Evolutionary conservation across 2,797 vertebrate genomes (phyloP).

Genomic region (Sylvilagus floridanus): DNA sequence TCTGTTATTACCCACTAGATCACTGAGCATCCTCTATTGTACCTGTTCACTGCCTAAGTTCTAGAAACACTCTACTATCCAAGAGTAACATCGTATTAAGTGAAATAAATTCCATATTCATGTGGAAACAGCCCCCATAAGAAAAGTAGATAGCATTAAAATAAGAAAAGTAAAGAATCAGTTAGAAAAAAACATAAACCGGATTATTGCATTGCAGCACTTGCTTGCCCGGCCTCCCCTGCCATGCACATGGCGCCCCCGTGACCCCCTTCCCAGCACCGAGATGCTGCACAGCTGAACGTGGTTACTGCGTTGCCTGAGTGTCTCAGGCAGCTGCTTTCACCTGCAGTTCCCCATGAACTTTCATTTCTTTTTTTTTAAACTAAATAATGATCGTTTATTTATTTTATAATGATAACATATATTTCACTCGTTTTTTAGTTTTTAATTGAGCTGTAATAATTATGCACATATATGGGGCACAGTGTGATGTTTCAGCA

Average conservation of each 20-base stretch:
- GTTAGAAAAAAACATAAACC: neutral
- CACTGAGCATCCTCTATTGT: neutral
- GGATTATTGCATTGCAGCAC: neutral
- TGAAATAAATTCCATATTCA: neutral
- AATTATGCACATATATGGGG: too few species aligned
- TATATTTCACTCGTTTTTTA: too few species aligned
- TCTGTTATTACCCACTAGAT: neutral
- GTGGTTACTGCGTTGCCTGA: accelerated
- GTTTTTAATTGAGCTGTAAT: too few species aligned
- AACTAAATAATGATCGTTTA: too few species aligned
- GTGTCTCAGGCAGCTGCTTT: neutral
- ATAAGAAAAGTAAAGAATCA: neutral
- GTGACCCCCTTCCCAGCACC: neutral
- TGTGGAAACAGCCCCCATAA: neutral
- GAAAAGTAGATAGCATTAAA: neutral
- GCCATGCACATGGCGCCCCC: accelerated
- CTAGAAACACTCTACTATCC: neutral
- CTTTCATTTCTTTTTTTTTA: too few species aligned
- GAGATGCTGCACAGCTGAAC: neutral
- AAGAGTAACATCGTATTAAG: constrained; percentile 34
- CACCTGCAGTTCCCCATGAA: neutral
- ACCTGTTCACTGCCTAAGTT: neutral
- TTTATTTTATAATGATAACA: too few species aligned
- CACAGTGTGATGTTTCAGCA: too few species aligned
- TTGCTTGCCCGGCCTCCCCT: neutral